Conservation (phyloP, 1,140 invertebrate species). For the Drosophila gunungcola region DNA sequence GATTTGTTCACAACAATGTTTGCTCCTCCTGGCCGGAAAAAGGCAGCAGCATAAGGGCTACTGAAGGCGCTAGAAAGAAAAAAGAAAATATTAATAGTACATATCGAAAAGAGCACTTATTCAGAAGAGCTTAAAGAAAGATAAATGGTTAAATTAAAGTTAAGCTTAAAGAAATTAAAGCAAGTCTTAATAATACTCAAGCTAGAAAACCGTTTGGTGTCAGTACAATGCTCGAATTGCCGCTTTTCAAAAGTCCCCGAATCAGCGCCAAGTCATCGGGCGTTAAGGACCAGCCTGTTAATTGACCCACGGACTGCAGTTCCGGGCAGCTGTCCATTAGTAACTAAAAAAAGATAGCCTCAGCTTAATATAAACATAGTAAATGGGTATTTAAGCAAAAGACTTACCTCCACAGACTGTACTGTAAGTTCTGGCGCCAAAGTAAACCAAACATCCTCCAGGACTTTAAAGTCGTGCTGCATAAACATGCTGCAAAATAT, state of each 20-base stretch:
- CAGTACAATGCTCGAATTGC: slow-evolving; percentile 86
- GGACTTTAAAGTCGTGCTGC: slow-evolving; percentile 86
- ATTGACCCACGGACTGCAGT: slow-evolving; percentile 87
- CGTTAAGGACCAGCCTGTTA: slow-evolving; percentile 87
- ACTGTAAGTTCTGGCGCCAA: slow-evolving; percentile 87
- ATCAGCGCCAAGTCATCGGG: slow-evolving; percentile 88
- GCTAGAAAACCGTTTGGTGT: slow-evolving; percentile 86
- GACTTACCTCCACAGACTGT: slow-evolving; percentile 86
- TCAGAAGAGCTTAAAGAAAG: slow-evolving; percentile 4
- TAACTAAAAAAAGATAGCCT: slow-evolving; percentile 37
- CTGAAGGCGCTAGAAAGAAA: slow-evolving; percentile 69
- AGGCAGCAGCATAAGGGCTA: slow-evolving; percentile 17
- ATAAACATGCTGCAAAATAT: slow-evolving; percentile 84
- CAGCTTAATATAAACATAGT: neutral
- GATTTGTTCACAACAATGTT: slow-evolving; percentile 35
- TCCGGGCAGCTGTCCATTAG: slow-evolving; percentile 88
- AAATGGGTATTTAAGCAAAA: neutral
- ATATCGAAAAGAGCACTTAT: neutral
- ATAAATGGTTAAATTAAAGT: slow-evolving; percentile 1
- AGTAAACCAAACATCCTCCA: slow-evolving; percentile 88
- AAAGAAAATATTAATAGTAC: neutral
- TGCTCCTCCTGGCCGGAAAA: slow-evolving; percentile 3
- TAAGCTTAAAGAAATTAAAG: slow-evolving; percentile 12
- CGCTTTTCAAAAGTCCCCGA: slow-evolving; percentile 87
- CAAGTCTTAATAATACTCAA: slow-evolving; percentile 56